These are phyloP conservation scores for Myripristis jacobus DNA, from an alignment of 2,797 vertebrate species.

Conservation along the genomic window DNA sequence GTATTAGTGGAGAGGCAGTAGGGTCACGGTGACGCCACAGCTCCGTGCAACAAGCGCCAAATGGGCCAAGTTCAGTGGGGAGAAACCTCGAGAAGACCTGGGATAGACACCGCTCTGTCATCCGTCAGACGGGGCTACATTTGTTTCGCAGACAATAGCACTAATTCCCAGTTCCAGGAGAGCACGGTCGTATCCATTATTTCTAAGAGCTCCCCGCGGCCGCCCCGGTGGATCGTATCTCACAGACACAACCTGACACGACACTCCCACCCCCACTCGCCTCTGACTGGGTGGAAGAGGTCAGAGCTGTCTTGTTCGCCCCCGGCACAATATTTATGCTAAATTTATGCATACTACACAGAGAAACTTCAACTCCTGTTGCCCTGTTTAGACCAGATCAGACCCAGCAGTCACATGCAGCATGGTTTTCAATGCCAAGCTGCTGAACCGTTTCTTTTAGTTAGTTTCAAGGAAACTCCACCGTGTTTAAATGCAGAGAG, in stretches of 20 bases:
- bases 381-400: neutral
- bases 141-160: neutral
- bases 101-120: neutral
- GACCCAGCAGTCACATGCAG: neutral
- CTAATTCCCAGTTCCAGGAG: neutral
- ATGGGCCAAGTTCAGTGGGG: neutral
- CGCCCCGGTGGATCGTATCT: constrained; percentile 2
- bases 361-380: neutral
- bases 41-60: neutral
- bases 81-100: no score
- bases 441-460: neutral
- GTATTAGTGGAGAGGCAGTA: neutral
- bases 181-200: constrained; percentile 2
- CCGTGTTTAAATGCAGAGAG: neutral
- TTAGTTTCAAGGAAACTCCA: neutral
- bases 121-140: neutral
- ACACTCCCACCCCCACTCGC: neutral
- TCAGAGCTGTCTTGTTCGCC: neutral
- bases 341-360: constrained; percentile 3
- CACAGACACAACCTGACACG: constrained; percentile 18
- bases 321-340: neutral
- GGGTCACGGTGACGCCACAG: neutral
- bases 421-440: neutral
- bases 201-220: neutral
- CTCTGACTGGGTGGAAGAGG: neutral